Evolutionary conservation across 1,140 invertebrate genomes (phyloP), one percentile per base, ranked within the genome.

Genomic region (Drosophila pandora): DNA sequence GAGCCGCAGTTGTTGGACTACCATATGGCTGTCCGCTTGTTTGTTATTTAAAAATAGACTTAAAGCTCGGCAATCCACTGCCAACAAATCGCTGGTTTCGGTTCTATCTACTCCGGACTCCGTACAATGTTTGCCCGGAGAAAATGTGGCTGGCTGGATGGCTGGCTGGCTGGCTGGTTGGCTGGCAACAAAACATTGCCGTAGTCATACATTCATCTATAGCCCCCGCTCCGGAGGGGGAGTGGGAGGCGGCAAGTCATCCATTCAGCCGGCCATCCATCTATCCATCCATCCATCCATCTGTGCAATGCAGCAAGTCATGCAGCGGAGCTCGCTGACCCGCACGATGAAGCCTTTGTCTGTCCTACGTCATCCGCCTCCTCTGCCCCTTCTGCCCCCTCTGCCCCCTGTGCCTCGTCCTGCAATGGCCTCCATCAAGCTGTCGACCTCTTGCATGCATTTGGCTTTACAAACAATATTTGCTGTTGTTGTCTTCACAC

Each of bases 241-340:
- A 47, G 12, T 8, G 71, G 41, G 13, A 25, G 39, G 23, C 34
- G 62, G 49, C 50, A 67, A 76, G 71, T 79, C 65, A 80, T 80
- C 65, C 57, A 72, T 70, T 70, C 52, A 65, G 53, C 48, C 74
- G 67, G 37, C 74, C 68, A 70, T 70, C 76, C 60, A 79, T 70
- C 79, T 60, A 79, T 67, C 80, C 64, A 80, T 69, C 76, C 63
- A 80, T 73, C 73, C 78, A 87, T 88, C 82, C 67, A 88, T 88
- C 83, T 88, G 81, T 87, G 79, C 79, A 89, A 60, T 88, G 83
- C 83, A 87, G 83, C 79, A 88, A 89, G 84, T 87, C 82, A 87
- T 88, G 84, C 79, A 87, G 84, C 75, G 79, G 50, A 83, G 83
- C 84, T 79, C 79, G 79, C 83, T 88, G 83, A 88, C 83, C 84